These are phyloP conservation scores for Aphelocoma coerulescens DNA, from an alignment of 2,113 vertebrate species.

Conservation along the genomic window DNA sequence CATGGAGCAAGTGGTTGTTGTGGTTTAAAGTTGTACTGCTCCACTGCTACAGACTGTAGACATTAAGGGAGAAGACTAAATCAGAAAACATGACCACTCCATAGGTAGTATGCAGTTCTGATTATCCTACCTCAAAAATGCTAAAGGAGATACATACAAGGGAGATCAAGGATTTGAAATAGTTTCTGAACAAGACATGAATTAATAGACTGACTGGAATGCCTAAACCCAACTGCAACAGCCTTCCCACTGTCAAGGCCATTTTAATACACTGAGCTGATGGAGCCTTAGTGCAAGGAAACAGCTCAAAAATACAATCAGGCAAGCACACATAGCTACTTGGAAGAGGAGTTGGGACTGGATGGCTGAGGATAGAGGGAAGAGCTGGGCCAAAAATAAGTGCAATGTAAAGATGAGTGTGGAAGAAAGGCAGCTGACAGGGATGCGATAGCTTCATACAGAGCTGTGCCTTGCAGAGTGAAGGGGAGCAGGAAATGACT, in stretches of 20 bases:
- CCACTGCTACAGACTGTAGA: not conserved
- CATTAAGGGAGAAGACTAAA: not conserved
- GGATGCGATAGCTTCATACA: accelerated
- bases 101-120: not conserved
- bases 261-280: not conserved
- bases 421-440: not conserved
- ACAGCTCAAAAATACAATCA: not conserved
- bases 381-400: not conserved
- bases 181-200: not conserved
- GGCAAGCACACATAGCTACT: not conserved
- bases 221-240: not conserved
- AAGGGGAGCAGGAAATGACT: not conserved
- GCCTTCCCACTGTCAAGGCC: not conserved
- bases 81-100: not conserved
- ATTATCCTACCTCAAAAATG: not conserved
- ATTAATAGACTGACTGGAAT: not conserved
- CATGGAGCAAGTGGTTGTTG: not conserved
- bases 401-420: not conserved
- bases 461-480: not conserved
- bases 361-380: not conserved
- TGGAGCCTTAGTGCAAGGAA: not conserved
- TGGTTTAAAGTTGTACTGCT: not conserved
- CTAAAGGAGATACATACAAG: not conserved
- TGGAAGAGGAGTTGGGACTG: not conserved
- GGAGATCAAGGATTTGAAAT: not conserved